A percentile compares a stretch with the other conserved stretches of the same genome.
Conservation (phyloP, 2,888 invertebrate genomes). For the Luperina testacea region DNA sequence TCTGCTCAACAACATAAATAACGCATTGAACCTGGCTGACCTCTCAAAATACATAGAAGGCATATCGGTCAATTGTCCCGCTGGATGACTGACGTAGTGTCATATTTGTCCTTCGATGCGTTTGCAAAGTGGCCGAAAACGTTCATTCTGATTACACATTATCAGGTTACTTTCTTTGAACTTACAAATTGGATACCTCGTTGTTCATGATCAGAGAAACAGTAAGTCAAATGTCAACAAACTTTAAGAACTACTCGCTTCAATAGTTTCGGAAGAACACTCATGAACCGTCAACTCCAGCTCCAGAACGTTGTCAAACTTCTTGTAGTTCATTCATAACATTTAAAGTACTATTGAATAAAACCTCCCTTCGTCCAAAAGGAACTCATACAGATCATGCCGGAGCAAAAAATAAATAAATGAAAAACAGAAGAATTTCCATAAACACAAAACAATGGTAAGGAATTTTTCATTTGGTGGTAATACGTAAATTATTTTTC, state of each 20-base stretch:
- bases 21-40: background rate
- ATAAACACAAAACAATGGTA: slow-evolving; percentile 53
- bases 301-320: background rate
- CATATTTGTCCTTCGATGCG: background rate
- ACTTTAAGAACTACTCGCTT: background rate
- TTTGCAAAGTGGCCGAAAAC: background rate
- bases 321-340: background rate
- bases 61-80: background rate
- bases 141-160: background rate
- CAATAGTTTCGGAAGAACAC: slow-evolving; percentile 3
- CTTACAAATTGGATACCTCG: background rate
- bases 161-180: background rate
- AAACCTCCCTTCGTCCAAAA: slow-evolving; percentile 20
- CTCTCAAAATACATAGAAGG: background rate
- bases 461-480: slow-evolving; percentile 44
- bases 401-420: slow-evolving; percentile 14
- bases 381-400: slow-evolving; percentile 6
- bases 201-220: background rate
- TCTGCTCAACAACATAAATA: background rate
- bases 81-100: background rate
- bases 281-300: background rate
- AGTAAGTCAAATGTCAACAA: background rate
- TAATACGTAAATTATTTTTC: slow-evolving; percentile 49
- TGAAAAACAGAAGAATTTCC: slow-evolving; percentile 20
- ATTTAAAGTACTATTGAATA: slow-evolving; percentile 10